phyloP scores from a whole-genome alignment of 1,140 invertebrate genomes.

The Thalassaphorura encarpata region DNA sequence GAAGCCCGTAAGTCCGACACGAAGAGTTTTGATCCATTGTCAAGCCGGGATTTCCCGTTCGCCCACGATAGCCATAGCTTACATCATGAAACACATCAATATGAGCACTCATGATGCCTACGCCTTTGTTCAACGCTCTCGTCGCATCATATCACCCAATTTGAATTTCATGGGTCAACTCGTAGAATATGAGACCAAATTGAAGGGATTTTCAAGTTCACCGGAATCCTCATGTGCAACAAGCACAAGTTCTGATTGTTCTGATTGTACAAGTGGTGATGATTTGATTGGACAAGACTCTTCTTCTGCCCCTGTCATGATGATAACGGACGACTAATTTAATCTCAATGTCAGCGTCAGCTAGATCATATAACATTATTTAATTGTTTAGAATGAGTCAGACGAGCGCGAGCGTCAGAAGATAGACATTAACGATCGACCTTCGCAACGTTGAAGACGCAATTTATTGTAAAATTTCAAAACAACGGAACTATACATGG shows the following conservation, averaged over 20 bases:
- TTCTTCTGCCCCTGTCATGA: not conserved
- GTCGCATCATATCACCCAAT: constrained; percentile 90
- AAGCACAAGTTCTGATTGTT: constrained; percentile 1
- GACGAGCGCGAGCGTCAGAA: too few species aligned
- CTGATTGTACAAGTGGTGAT: not conserved
- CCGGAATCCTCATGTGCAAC: constrained; percentile 7
- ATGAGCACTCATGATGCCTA: constrained; percentile 83
- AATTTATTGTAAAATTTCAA: too few species aligned
- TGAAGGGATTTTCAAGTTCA: constrained; percentile 15
- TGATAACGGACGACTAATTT: constrained; percentile 5
- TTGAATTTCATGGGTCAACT: constrained; percentile 96
- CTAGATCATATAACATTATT: too few species aligned
- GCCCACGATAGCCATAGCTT: constrained; percentile 88
- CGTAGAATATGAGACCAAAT: constrained; percentile 60
- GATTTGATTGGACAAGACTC: not conserved
- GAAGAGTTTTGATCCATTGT: constrained; percentile 84
- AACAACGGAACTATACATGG: too few species aligned
- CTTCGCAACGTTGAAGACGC: too few species aligned
- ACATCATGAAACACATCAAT: constrained; percentile 80
- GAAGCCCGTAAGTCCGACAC: constrained; percentile 64
- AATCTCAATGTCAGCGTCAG: not conserved
- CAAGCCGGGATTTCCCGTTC: constrained; percentile 90
- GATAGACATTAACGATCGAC: too few species aligned
- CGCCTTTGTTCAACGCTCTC: constrained; percentile 69
- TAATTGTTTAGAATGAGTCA: too few species aligned